Percentiles rank a stretch among this genome's conserved stretches.
Conservation (phyloP, 2,888 invertebrate species). For the Melanotus villosus region DNA sequence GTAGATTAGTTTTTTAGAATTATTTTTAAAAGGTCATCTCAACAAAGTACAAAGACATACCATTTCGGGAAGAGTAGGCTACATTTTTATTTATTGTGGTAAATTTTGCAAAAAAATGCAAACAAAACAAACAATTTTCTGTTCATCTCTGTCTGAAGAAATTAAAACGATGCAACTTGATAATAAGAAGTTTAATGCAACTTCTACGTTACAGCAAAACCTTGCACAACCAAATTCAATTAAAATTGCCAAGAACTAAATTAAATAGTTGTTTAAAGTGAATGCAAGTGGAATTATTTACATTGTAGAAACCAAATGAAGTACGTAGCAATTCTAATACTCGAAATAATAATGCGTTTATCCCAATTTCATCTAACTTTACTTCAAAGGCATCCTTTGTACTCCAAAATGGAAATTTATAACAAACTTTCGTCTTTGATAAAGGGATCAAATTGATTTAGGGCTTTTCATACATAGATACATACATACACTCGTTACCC, state of each 20-base stretch:
- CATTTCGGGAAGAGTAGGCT: too few relatives aligned
- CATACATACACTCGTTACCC: too few relatives aligned
- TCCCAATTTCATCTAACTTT: slow-evolving; percentile 24
- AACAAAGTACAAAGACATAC: too few relatives aligned
- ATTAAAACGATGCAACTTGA: too few relatives aligned
- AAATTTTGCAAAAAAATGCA: too few relatives aligned
- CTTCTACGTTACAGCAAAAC: too few relatives aligned
- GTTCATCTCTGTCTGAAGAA: too few relatives aligned
- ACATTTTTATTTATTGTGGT: too few relatives aligned
- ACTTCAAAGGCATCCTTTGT: slow-evolving; percentile 14
- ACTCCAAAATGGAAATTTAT: slow-evolving; percentile 32
- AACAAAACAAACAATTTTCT: too few relatives aligned
- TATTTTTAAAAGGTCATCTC: too few relatives aligned
- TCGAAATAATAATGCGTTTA: slow-evolving; percentile 15
- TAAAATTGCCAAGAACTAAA: not conserved
- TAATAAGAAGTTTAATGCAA: too few relatives aligned
- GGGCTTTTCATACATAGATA: not conserved
- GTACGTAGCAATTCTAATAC: slow-evolving; percentile 7
- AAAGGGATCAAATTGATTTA: slow-evolving; percentile 27
- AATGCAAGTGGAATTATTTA: slow-evolving; percentile 21
- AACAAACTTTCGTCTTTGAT: slow-evolving; percentile 29
- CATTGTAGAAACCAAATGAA: slow-evolving; percentile 14
- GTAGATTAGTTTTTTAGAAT: too few relatives aligned
- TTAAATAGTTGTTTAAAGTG: slow-evolving; percentile 3
- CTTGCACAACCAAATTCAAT: not conserved